These are phyloP conservation scores for Ceratosolen solmsi DNA, from an alignment of 1,140 invertebrate genomes.

Conservation along the genomic window DNA sequence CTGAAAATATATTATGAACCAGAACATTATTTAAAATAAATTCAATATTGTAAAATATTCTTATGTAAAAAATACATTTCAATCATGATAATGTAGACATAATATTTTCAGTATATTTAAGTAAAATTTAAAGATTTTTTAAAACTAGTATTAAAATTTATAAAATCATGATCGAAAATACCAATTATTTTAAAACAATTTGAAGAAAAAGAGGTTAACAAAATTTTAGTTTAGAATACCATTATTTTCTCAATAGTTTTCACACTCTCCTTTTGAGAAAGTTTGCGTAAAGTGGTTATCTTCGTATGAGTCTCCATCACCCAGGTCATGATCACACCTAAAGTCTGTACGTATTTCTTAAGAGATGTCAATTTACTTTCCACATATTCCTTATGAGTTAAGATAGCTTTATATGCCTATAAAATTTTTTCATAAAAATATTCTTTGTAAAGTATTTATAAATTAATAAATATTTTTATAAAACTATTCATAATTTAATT, in stretches of 20 bases:
- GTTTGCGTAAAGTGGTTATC: constrained; percentile 72
- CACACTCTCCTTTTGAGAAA: constrained; percentile 74
- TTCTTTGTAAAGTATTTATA: background rate
- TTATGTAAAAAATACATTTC: no score
- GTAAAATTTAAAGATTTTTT: no score
- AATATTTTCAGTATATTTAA: no score
- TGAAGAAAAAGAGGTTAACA: constrained; percentile 5
- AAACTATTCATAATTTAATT: no score
- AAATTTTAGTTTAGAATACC: constrained; percentile 65
- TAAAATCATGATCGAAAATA: no score
- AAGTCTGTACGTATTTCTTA: constrained; percentile 75
- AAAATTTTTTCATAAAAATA: background rate
- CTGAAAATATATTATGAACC: no score
- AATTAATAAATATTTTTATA: no score
- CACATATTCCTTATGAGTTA: constrained; percentile 76
- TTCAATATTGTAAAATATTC: no score
- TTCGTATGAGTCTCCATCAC: constrained; percentile 74
- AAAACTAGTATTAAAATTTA: no score
- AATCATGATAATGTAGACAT: no score
- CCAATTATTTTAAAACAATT: no score
- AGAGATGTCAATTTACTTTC: constrained; percentile 77
- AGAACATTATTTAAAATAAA: no score
- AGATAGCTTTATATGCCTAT: constrained; percentile 71
- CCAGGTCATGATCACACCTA: constrained; percentile 76
- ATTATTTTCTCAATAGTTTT: constrained; percentile 76